These are phyloP conservation scores for rabbit (Oryctolagus cuniculus) DNA, from an alignment of 2,113 vertebrate species.

Conservation along the genomic window DNA sequence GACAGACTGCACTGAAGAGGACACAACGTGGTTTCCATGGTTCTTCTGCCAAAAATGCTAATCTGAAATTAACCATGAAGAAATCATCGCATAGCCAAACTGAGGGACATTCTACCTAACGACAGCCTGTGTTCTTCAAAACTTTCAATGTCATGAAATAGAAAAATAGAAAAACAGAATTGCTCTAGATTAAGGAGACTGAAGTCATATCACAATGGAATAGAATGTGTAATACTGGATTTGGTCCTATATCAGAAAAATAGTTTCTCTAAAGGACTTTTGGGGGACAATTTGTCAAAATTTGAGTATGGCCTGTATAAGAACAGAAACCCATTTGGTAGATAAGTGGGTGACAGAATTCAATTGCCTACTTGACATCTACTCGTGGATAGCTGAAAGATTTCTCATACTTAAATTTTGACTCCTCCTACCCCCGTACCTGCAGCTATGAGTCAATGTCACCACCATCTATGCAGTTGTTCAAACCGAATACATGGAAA, in stretches of 20 bases:
- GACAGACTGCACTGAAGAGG: neutral
- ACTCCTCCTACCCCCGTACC: neutral
- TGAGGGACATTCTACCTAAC: neutral
- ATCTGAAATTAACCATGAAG: slow-evolving; percentile 14
- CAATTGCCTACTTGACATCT: neutral
- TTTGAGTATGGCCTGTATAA: neutral
- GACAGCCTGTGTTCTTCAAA: neutral
- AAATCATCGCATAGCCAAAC: neutral
- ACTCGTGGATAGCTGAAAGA: neutral
- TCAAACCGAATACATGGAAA: neutral
- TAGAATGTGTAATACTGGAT: neutral
- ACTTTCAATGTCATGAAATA: neutral
- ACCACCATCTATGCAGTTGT: neutral
- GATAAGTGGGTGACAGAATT: neutral
- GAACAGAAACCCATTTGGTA: neutral
- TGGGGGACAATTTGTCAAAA: neutral
- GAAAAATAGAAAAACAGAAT: neutral
- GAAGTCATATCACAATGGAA: neutral
- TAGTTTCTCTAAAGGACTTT: neutral
- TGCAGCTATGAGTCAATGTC: neutral
- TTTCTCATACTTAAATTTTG: neutral
- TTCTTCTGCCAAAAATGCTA: neutral
- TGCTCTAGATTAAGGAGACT: neutral
- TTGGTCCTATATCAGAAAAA: neutral
- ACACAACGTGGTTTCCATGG: neutral